Base-by-base conservation (phyloP, 2,113 vertebrate genomes). In the Tetrax tetrax region DNA sequence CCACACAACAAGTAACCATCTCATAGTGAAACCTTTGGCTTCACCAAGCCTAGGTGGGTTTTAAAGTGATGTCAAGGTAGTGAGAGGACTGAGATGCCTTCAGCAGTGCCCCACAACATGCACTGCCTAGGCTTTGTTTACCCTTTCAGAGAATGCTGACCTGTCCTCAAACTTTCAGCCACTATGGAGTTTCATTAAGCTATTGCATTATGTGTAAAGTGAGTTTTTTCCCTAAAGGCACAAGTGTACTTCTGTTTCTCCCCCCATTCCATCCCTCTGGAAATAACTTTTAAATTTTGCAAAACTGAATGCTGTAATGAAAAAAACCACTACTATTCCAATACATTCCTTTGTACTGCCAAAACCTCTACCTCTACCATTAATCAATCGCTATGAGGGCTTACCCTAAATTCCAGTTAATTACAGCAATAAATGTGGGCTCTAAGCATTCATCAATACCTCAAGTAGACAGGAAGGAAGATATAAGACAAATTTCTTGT, bases 61-160 rank as follows among this genome's bases (percentile, higher is more conserved):
- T 64, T 0, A 0, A 9, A 11, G 14, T 15, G 25, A 13, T 15
- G 19, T 6, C 12, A 17, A 41, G 35, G 22, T 66, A 9, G 20
- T 54, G 33, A 84, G 65, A 82, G 18, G 56, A 41, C 28, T 29
- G 35, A 47, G 19, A 27, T 43, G 6, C 29, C 24, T 79, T 69
- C 50, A 61, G 69, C 24, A 60, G 9, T 25, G 5, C 16, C 41
- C n/a, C 35, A 45, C 18, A 17, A n/a, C 1, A 6, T 7, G 31
- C 12, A 7, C 12, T 69, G 27, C 14, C 53, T n/a, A 12, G 38
- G 28, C 4, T 29, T 61, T 45, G 5, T 77, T 86, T 63, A 45
- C 53, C 21, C 10, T 83, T 72, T 59, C 27, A 41, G 56, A 63
- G 45, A 57, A 65, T 27, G 20, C 6, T 77, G 53, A 82, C 8